These are phyloP conservation scores for Penaeus monodon DNA, from an alignment of 2,888 invertebrate genomes.

Conservation along the genomic window DNA sequence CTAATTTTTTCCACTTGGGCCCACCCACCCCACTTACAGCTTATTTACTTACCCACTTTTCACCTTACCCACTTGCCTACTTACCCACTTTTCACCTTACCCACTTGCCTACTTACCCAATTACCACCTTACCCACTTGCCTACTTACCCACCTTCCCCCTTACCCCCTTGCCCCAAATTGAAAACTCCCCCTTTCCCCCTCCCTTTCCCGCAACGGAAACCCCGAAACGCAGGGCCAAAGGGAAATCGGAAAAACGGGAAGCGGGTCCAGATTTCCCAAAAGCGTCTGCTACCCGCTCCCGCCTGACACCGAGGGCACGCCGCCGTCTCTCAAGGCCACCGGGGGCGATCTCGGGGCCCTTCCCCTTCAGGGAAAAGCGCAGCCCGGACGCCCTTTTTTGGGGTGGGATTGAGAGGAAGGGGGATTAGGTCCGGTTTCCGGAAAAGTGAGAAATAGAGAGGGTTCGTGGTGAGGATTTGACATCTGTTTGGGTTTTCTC, in stretches of 20 bases:
- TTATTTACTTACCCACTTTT: not conserved
- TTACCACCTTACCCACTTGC: too few species aligned
- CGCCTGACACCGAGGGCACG: constrained; percentile 71
- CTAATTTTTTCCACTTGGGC: too few species aligned
- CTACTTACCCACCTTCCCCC: not conserved
- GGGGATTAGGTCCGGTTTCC: too few species aligned
- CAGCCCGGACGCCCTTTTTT: not conserved
- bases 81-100: too few species aligned
- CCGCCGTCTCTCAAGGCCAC: constrained; percentile 71
- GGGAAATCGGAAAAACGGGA: too few species aligned
- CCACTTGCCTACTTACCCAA: too few species aligned
- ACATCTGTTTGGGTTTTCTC: not conserved
- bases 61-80: not conserved
- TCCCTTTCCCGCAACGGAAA: too few species aligned
- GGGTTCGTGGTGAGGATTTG: not conserved
- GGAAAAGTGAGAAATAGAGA: not conserved
- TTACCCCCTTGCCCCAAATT: not conserved
- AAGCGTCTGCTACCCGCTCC: constrained; percentile 73
- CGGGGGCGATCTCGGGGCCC: constrained; percentile 72
- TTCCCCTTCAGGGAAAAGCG: constrained; percentile 70
- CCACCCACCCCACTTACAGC: too few species aligned
- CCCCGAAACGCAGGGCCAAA: too few species aligned
- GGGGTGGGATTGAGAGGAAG: not conserved
- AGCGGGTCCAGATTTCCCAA: constrained; percentile 72
- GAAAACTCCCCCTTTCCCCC: too few species aligned